Conservation (phyloP, 2,888 invertebrate species). For the Oligia latruncula region DNA sequence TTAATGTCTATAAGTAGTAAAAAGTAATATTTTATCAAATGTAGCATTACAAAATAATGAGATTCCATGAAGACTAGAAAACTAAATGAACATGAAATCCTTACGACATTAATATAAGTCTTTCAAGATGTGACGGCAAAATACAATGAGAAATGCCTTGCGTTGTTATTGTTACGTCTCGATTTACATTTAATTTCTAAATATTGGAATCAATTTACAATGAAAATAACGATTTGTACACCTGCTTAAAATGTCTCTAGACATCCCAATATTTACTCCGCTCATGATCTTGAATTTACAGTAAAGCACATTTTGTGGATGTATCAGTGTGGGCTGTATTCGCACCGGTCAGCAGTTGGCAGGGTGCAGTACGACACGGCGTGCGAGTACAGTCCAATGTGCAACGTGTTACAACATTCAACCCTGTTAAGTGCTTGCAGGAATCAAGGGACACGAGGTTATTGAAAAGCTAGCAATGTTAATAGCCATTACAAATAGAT, state of each 20-base stretch:
- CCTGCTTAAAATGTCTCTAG: conserved; percentile 84
- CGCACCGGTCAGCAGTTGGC: conserved; percentile 66
- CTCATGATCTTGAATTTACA: conserved; percentile 80
- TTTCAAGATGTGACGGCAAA: conserved; percentile 89
- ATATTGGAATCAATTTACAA: conserved; percentile 88
- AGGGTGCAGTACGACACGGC: conserved; percentile 66
- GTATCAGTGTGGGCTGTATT: conserved; percentile 75
- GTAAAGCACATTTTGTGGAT: conserved; percentile 81
- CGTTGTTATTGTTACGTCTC: conserved; percentile 81
- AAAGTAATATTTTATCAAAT: conserved; percentile 81
- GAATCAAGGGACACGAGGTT: conserved; percentile 89
- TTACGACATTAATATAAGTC: conserved; percentile 88
- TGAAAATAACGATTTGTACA: conserved; percentile 88
- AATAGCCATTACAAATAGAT: conserved; percentile 80
- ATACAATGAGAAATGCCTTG: conserved; percentile 88
- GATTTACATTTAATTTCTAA: conserved; percentile 84
- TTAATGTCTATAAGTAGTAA: conserved; percentile 76
- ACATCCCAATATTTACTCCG: conserved; percentile 87
- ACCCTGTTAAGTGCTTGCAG: conserved; percentile 87
- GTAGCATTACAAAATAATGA: conserved; percentile 86
- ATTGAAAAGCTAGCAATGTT: conserved; percentile 84
- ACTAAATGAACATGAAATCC: conserved; percentile 90
- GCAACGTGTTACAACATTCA: conserved; percentile 87
- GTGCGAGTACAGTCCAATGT: conserved; percentile 81
- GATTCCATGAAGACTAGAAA: conserved; percentile 89